Conservation (phyloP, 1,140 invertebrate genomes). For the Metaphire vulgaris region DNA sequence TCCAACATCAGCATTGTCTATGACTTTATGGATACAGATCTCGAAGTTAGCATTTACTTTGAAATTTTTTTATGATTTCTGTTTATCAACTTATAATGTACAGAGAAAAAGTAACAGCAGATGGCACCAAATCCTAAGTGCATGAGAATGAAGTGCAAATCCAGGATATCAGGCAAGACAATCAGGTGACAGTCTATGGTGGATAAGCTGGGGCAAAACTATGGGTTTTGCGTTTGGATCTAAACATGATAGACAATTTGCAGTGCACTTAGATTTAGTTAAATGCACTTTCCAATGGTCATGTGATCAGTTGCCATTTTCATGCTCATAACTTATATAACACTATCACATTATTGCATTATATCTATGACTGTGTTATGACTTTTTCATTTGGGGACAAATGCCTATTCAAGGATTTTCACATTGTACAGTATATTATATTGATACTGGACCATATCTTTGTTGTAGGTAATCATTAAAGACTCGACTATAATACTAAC, state of each 20-base stretch:
- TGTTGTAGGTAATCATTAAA: slow-evolving; percentile 56
- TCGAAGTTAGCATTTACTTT: slow-evolving; percentile 60
- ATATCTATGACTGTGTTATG: too few species aligned
- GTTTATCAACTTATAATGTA: neutral
- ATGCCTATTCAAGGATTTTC: neutral
- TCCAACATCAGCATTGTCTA: slow-evolving; percentile 99
- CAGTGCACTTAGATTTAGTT: too few species aligned
- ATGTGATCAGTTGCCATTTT: too few species aligned
- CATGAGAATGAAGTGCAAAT: neutral
- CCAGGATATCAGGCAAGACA: neutral
- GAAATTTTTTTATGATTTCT: slow-evolving; percentile 1
- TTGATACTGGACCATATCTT: too few species aligned
- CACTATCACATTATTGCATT: too few species aligned
- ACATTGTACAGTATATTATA: too few species aligned
- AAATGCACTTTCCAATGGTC: too few species aligned
- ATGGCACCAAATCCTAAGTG: neutral
- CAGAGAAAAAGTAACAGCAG: neutral
- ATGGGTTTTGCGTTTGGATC: neutral
- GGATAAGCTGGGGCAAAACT: neutral
- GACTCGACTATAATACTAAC: slow-evolving; percentile 75
- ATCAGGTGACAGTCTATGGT: neutral
- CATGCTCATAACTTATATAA: too few species aligned
- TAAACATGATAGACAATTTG: too few species aligned
- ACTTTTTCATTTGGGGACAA: neutral
- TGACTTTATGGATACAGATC: slow-evolving; percentile 99